These are phyloP conservation scores for Dipodomys merriami DNA, from an alignment of 2,113 vertebrate genomes.

Conservation along the genomic window DNA sequence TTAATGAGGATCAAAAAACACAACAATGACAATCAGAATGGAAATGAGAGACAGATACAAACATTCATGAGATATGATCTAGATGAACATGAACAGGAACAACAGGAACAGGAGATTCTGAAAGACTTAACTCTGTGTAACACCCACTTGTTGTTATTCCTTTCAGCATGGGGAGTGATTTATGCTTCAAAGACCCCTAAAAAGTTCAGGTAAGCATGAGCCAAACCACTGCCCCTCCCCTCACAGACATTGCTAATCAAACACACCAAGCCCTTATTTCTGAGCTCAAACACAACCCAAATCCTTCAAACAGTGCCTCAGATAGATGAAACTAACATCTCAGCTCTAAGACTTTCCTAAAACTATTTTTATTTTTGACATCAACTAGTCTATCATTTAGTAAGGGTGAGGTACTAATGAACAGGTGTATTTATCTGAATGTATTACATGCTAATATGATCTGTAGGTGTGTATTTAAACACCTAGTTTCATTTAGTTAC, in stretches of 20 bases:
- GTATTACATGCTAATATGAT: neutral
- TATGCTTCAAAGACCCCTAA: neutral
- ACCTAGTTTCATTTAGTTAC: neutral
- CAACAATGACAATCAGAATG: neutral
- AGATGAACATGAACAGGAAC: neutral
- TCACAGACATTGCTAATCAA: neutral
- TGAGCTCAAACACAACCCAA: neutral
- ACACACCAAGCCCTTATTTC: neutral
- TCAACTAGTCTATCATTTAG: neutral
- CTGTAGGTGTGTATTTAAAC: neutral
- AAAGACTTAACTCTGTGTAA: neutral
- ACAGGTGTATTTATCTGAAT: neutral
- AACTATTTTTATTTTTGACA: neutral
- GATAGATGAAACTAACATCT: neutral
- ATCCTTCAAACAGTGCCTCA: neutral
- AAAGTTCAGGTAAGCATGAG: constrained; percentile 18
- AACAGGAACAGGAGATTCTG: neutral
- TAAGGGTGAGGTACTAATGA: neutral
- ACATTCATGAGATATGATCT: neutral
- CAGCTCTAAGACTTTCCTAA: neutral
- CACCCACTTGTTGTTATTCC: neutral
- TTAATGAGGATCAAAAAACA: neutral
- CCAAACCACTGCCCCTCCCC: neutral
- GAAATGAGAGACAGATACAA: neutral
- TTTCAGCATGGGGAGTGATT: neutral